These are phyloP conservation scores for Cepaea nemoralis DNA, from an alignment of 1,140 invertebrate genomes.

Conservation along the genomic window DNA sequence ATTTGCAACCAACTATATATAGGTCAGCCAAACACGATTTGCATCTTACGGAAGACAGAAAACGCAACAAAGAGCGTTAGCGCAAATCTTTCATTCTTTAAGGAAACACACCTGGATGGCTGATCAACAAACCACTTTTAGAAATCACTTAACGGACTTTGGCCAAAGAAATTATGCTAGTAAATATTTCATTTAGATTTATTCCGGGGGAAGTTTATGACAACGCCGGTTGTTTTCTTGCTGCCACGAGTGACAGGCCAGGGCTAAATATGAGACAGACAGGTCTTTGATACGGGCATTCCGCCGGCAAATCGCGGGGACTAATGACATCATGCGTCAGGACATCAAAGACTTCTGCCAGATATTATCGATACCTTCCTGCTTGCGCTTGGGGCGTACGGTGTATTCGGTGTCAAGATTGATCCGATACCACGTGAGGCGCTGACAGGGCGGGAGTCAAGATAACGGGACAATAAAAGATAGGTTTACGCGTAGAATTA, in stretches of 20 bases:
- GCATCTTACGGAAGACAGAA: no score
- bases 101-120: no score
- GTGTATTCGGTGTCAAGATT: slow-evolving; percentile 29
- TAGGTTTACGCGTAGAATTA: neutral
- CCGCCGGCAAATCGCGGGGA: neutral
- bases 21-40: no score
- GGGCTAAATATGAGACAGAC: neutral
- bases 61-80: no score
- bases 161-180: neutral
- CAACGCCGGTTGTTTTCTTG: neutral
- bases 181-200: neutral
- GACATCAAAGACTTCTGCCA: slow-evolving; percentile 28
- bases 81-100: no score
- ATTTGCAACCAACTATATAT: no score
- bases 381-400: neutral
- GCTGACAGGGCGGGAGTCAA: slow-evolving; percentile 11
- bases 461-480: slow-evolving; percentile 30
- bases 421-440: neutral
- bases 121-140: neutral
- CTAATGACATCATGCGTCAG: slow-evolving; percentile 38
- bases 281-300: neutral
- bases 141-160: neutral
- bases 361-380: slow-evolving; percentile 30
- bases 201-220: neutral
- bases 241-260: neutral